A percentile compares a stretch with the other conserved stretches of the same genome.
phyloP scores from a whole-genome alignment of 2,888 invertebrate genomes.

The Chymomyza caudatula region DNA sequence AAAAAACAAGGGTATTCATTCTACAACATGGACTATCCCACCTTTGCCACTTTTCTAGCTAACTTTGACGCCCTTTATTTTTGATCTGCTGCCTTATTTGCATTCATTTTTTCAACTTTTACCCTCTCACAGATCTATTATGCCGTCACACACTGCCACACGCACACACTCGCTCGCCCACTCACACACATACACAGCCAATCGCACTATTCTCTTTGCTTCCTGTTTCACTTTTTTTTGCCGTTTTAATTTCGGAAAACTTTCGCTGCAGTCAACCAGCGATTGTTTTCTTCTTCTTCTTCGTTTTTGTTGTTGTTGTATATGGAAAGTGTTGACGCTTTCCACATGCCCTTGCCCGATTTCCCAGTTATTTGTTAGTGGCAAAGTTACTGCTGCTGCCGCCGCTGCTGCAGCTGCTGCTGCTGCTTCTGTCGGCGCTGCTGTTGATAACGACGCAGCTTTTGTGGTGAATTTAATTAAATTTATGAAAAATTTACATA shows the following conservation, averaged over 20 bases:
- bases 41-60: conserved; percentile 44
- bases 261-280: not conserved
- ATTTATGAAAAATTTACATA: conserved; percentile 73
- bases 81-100: conserved; percentile 40
- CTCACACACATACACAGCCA: conserved; percentile 24
- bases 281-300: conserved; percentile 5
- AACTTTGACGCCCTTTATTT: conserved; percentile 31
- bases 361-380: not conserved
- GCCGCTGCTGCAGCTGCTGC: conserved; percentile 4
- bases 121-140: conserved; percentile 41
- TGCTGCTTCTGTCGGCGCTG: conserved; percentile 3
- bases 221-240: conserved; percentile 12
- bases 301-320: conserved; percentile 11
- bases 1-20: too few relatives aligned
- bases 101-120: conserved; percentile 46
- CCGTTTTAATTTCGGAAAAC: conserved; percentile 14
- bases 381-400: not conserved
- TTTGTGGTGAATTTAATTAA: conserved; percentile 69
- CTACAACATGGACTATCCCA: too few relatives aligned
- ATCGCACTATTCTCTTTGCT: not conserved
- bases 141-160: not conserved
- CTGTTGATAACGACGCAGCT: conserved; percentile 2
- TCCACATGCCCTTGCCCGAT: not conserved
- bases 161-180: conserved; percentile 15
- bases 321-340: conserved; percentile 16